These are phyloP conservation scores for Antheraea mylitta DNA, from an alignment of 1,140 invertebrate species.

Conservation along the genomic window DNA sequence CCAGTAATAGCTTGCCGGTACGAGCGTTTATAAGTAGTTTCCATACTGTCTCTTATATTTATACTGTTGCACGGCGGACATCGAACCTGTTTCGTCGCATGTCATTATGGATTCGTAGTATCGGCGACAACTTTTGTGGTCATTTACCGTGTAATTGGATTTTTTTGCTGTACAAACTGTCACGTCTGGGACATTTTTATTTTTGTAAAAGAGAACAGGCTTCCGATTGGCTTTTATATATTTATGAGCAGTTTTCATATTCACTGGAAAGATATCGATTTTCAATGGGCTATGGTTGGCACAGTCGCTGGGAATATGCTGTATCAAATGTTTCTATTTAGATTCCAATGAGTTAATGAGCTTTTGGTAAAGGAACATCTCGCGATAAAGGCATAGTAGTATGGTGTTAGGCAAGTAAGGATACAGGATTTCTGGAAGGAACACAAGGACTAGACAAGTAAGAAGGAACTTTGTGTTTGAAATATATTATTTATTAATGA, in stretches of 20 bases:
- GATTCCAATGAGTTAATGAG: too few relatives aligned
- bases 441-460: too few relatives aligned
- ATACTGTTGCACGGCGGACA: too few relatives aligned
- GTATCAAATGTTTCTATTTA: neutral
- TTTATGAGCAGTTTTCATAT: neutral
- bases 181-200: neutral
- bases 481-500: too few relatives aligned
- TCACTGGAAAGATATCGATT: neutral
- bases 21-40: too few relatives aligned
- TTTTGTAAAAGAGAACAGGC: neutral
- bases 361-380: too few relatives aligned
- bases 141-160: neutral
- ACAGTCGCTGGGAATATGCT: neutral
- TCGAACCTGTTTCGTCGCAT: neutral
- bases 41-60: too few relatives aligned
- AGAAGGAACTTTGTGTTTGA: too few relatives aligned
- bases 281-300: neutral
- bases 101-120: neutral
- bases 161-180: neutral
- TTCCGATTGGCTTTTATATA: neutral
- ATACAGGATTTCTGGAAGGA: too few relatives aligned
- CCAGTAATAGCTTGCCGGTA: too few relatives aligned
- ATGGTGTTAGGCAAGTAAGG: too few relatives aligned
- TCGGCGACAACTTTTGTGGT: neutral
- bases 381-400: too few relatives aligned